A percentile compares a stretch with the other conserved stretches of the same genome.
These are phyloP conservation scores for Ginglymostoma cirratum DNA, from an alignment of 2,113 vertebrate genomes.

Conservation along the genomic window DNA sequence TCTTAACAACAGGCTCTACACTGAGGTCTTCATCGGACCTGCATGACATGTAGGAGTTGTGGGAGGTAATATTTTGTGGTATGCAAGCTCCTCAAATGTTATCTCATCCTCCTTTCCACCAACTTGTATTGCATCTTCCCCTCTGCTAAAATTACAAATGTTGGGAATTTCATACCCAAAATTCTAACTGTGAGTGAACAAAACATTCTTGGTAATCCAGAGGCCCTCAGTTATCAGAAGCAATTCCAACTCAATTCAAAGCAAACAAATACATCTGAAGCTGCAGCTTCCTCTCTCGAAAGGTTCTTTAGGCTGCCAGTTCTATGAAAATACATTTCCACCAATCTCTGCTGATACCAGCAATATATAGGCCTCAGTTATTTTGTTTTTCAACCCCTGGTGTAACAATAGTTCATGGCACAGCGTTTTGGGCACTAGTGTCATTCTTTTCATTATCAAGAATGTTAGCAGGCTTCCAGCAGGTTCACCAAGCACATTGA, in stretches of 20 bases:
- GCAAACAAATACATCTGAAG: background rate
- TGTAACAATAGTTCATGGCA: background rate
- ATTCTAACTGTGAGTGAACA: background rate
- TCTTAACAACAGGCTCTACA: background rate
- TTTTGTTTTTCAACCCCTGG: background rate
- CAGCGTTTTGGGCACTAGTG: background rate
- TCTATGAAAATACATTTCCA: background rate
- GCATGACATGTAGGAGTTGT: background rate
- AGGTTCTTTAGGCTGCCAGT: background rate
- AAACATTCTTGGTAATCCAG: background rate
- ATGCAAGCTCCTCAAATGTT: background rate
- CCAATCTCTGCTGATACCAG: background rate
- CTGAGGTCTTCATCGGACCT: background rate
- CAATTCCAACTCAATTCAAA: background rate
- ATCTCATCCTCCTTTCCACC: background rate
- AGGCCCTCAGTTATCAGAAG: background rate
- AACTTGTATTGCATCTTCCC: background rate
- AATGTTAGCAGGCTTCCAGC: background rate
- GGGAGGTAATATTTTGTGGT: background rate
- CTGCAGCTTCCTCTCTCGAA: background rate
- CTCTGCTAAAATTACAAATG: background rate
- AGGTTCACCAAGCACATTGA: background rate
- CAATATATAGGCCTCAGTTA: background rate
- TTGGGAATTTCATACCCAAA: background rate
- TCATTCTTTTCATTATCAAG: background rate